A percentile compares a stretch with the other conserved stretches of the same genome.
These are phyloP conservation scores for Papilio polyxenes DNA, from an alignment of 1,140 invertebrate genomes.

Conservation along the genomic window DNA sequence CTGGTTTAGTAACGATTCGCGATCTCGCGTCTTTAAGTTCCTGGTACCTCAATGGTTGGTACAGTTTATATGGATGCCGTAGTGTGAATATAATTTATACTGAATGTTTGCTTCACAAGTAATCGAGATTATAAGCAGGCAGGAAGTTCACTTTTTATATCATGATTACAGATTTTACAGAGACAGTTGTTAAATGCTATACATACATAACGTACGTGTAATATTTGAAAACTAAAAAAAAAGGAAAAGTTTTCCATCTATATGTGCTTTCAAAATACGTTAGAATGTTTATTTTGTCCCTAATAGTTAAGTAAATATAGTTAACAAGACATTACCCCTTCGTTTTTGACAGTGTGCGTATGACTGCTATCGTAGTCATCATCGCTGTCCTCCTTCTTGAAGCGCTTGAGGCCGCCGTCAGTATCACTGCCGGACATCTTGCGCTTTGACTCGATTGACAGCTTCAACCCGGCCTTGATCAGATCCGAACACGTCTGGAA, in stretches of 20 bases:
- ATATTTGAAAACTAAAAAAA: too few relatives aligned
- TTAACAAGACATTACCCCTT: conserved; percentile 74
- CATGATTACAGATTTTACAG: not conserved
- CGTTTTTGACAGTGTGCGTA: conserved; percentile 70
- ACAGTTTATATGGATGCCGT: conserved; percentile 32
- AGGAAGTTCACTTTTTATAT: conserved; percentile 7
- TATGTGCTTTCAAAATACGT: too few relatives aligned
- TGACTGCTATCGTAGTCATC: conserved; percentile 84
- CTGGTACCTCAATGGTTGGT: conserved; percentile 41
- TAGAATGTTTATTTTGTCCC: too few relatives aligned
- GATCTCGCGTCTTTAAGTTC: conserved; percentile 53
- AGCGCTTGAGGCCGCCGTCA: conserved; percentile 82
- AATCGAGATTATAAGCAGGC: conserved; percentile 5
- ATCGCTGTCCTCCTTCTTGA: conserved; percentile 84
- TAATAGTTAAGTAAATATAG: too few relatives aligned
- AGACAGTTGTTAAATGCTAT: not conserved
- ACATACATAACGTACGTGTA: too few relatives aligned
- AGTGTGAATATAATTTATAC: conserved; percentile 23
- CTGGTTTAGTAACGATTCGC: conserved; percentile 64
- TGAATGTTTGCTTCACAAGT: not conserved
- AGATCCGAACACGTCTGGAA: conserved; percentile 91
- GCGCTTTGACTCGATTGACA: conserved; percentile 93
- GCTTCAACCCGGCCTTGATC: conserved; percentile 94
- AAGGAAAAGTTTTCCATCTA: too few relatives aligned
- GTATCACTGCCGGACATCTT: conserved; percentile 85